Percentiles rank a stretch among this genome's conserved stretches.
phyloP scores from a whole-genome alignment of 2,113 vertebrate genomes.

The Neopipo cinnamomea region DNA sequence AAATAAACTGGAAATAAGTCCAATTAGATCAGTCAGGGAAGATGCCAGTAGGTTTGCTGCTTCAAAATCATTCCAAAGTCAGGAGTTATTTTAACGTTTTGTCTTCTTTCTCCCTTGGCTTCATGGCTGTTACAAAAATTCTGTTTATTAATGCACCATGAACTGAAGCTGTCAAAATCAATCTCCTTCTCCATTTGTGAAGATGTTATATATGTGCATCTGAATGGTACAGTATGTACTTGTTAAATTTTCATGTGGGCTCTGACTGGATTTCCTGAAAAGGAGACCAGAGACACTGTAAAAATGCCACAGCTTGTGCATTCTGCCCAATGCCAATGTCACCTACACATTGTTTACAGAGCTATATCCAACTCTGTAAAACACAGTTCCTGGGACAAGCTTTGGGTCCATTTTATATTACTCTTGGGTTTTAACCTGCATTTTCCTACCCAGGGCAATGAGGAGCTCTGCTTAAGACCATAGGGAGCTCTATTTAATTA shows the following conservation, averaged over 20 bases:
- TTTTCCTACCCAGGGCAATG: neutral
- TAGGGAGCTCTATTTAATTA: neutral
- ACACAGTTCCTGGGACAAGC: neutral
- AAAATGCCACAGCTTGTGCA: neutral
- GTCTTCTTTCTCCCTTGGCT: neutral
- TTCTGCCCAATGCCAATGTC: neutral
- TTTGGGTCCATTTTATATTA: neutral
- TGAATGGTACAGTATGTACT: neutral
- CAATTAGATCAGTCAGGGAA: neutral
- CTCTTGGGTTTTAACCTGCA: neutral
- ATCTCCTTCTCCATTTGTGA: neutral
- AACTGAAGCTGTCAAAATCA: neutral
- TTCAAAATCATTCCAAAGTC: neutral
- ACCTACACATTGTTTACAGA: neutral
- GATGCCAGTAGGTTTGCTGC: neutral
- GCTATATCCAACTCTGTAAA: neutral
- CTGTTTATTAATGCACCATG: neutral
- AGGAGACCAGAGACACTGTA: neutral
- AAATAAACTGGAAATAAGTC: neutral
- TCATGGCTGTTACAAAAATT: neutral
- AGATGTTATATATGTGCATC: neutral
- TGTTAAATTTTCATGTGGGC: neutral
- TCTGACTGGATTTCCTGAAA: neutral
- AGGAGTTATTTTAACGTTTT: neutral
- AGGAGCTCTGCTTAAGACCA: neutral